These are phyloP conservation scores for Phlogophora meticulosa DNA, from an alignment of 2,888 invertebrate species.

Conservation along the genomic window DNA sequence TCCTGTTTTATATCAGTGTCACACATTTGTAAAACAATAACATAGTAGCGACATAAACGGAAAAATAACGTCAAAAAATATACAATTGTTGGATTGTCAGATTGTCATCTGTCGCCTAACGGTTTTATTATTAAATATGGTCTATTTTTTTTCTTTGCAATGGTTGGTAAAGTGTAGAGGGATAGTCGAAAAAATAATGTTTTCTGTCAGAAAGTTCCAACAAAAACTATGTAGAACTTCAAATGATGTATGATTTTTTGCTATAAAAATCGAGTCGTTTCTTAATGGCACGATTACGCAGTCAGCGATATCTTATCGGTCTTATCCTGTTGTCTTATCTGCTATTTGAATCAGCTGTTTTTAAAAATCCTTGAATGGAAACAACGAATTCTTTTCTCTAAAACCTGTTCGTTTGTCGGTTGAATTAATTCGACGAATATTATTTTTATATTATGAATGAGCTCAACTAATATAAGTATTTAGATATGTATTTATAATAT, in stretches of 20 bases:
- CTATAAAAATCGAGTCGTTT: neutral
- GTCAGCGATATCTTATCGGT: slow-evolving; percentile 30
- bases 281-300: slow-evolving; percentile 17
- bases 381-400: neutral
- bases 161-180: too few relatives aligned
- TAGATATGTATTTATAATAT: too few relatives aligned
- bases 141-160: too few relatives aligned
- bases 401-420: neutral
- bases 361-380: slow-evolving; percentile 10
- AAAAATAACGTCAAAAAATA: too few relatives aligned
- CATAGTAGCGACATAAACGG: too few relatives aligned
- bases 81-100: too few relatives aligned
- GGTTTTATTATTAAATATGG: too few relatives aligned
- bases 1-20: too few relatives aligned
- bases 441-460: neutral
- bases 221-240: neutral
- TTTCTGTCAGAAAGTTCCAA: neutral
- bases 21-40: too few relatives aligned
- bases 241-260: neutral
- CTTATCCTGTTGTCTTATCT: slow-evolving; percentile 26
- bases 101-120: too few relatives aligned
- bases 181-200: too few relatives aligned
- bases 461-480: neutral
- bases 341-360: slow-evolving; percentile 33
- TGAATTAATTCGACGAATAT: slow-evolving; percentile 1